Percentiles rank a stretch among this genome's conserved stretches.
These are phyloP conservation scores for Meloidogyne exigua DNA, from an alignment of 1,140 invertebrate genomes.

Conservation along the genomic window DNA sequence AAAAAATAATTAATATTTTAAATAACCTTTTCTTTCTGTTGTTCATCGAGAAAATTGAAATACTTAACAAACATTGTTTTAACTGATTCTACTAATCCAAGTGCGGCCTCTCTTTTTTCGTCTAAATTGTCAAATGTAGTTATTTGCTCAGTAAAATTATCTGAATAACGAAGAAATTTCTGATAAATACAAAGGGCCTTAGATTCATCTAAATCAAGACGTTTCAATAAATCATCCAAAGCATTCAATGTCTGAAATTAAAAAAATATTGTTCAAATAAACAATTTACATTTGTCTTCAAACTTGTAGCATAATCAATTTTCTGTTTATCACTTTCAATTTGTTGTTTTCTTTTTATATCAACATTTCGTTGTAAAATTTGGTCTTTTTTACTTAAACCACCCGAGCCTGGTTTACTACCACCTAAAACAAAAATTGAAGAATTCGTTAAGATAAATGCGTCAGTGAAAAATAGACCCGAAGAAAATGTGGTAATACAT, in stretches of 20 bases:
- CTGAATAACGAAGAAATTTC: constrained; percentile 47
- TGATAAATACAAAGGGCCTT: constrained; percentile 61
- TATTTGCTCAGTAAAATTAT: constrained; percentile 40
- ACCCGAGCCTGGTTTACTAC: constrained; percentile 22
- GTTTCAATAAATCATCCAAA: constrained; percentile 52
- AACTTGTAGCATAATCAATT: constrained; percentile 53
- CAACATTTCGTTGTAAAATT: constrained; percentile 54
- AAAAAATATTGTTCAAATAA: background rate
- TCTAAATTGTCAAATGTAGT: constrained; percentile 18
- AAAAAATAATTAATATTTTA: no score
- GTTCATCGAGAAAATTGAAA: constrained; percentile 51
- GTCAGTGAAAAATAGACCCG: no score
- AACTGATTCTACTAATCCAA: constrained; percentile 51
- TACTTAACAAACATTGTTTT: constrained; percentile 57
- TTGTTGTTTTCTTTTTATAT: constrained; percentile 52
- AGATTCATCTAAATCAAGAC: constrained; percentile 58
- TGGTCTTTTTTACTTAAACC: constrained; percentile 55
- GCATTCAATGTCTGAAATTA: constrained; percentile 45
- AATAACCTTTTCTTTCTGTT: constrained; percentile 54
- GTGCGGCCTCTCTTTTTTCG: constrained; percentile 15
- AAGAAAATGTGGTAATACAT: no score
- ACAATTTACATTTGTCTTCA: constrained; percentile 50
- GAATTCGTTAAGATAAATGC: no score
- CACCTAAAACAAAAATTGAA: no score
- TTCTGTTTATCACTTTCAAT: constrained; percentile 56